These are phyloP conservation scores for Crotalus viridis DNA, from an alignment of 2,113 vertebrate genomes.

Conservation along the genomic window DNA sequence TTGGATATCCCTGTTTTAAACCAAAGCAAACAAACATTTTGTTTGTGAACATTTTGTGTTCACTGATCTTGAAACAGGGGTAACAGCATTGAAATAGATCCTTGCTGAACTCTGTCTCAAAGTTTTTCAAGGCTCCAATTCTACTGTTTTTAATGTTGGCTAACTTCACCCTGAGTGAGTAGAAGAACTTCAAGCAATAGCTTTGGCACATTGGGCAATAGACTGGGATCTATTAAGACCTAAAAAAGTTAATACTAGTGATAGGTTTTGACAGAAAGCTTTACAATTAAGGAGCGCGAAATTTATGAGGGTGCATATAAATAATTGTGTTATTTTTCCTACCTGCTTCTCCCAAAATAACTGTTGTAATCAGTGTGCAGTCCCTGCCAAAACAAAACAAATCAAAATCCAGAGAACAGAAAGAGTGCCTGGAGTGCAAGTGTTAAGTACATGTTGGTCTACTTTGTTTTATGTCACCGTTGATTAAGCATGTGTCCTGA, in stretches of 20 bases:
- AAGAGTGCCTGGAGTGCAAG: neutral
- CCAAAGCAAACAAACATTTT: neutral
- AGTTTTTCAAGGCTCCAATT: neutral
- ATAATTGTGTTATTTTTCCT: too few relatives aligned
- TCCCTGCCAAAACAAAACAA: neutral
- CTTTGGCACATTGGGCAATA: neutral
- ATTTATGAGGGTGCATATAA: neutral
- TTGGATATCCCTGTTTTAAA: neutral
- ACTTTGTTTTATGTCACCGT: neutral
- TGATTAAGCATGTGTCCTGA: neutral
- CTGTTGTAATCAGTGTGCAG: neutral
- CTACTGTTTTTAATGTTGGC: neutral
- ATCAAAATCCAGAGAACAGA: neutral
- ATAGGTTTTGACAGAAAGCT: neutral
- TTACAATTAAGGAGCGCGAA: neutral
- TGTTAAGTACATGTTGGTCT: neutral
- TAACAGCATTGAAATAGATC: neutral
- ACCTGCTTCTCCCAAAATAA: neutral
- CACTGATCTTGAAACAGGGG: neutral
- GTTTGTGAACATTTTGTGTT: neutral
- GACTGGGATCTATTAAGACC: neutral
- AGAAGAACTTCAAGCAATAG: neutral
- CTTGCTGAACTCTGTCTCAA: neutral
- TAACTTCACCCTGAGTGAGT: neutral
- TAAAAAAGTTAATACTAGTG: neutral